Base-by-base conservation (phyloP, 2,113 vertebrate species). In the Muntiacus muntjak region DNA sequence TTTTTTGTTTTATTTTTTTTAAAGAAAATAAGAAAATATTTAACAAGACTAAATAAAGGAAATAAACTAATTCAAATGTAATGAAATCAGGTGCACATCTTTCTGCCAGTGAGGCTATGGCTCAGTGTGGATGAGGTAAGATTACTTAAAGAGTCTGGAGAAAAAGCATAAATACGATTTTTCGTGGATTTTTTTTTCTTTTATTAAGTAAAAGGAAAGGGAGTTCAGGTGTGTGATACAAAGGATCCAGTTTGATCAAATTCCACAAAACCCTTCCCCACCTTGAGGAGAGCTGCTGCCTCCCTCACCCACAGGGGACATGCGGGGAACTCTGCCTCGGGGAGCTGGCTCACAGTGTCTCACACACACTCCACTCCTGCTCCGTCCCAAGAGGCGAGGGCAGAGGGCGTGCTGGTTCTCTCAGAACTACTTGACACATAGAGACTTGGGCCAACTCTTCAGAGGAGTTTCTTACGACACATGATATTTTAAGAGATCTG, bases 291-390 rank as follows among this genome's bases (percentile, higher is more conserved):
- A 52, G 55, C 55, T 16, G 62, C 87, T 16, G 23, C 64, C 62
- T 36, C 23, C 7, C 23, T 11, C 6, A 15, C 13, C 33, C 82
- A 25, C 25, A 2, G 40, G 87, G 45, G 60, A 23, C 76, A 1
- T 0, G 40, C 2, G 14, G n/a, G 14, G 60, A 5, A 5, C 1
- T 25, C 74, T 13, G 55, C 54, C 16, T 7, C 57, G 2, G 14
- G 78, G 36, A 71, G 47, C 25, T 3, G 33, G 43, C 6, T 36
- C 7, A 12, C 1, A 5, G 25, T 0, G 8, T 2, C 17, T 0
- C 1, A 0, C 45, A 45, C 89, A 8, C 7, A n/a, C 17, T 58
- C 25, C 19, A 33, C 9, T 93, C 82, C 86, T 25, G 19, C 47
- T 21, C 36, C 3, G 64, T 19, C 36, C 45, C 43, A 0, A 19